A percentile compares a stretch with the other conserved stretches of the same genome.
Evolutionary conservation across 2,888 invertebrate genomes (phyloP).

Genomic region (Epiperipatus broadwayi): DNA sequence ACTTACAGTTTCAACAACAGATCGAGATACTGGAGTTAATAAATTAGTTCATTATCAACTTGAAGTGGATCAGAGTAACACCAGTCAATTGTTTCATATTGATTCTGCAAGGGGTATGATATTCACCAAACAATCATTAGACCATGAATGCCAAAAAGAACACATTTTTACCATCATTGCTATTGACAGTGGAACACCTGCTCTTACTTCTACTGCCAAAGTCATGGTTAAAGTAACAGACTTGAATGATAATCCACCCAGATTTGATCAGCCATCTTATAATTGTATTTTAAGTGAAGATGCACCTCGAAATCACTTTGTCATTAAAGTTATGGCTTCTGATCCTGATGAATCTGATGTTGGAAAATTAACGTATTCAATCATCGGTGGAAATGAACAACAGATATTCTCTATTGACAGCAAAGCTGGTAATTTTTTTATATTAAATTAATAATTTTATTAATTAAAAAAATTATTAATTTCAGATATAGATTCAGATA

Average conservation of each 20-base stretch:
- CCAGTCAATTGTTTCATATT: slow-evolving; percentile 50
- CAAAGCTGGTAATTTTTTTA: slow-evolving; percentile 21
- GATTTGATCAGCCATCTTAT: slow-evolving; percentile 60
- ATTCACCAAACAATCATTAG: slow-evolving; percentile 53
- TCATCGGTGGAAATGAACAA: slow-evolving; percentile 55
- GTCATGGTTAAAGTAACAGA: slow-evolving; percentile 65
- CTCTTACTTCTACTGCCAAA: slow-evolving; percentile 56
- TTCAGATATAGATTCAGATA: too few relatives aligned
- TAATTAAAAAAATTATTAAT: too few relatives aligned
- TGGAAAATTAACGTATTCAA: slow-evolving; percentile 51
- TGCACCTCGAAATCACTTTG: slow-evolving; percentile 64
- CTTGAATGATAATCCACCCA: slow-evolving; percentile 75
- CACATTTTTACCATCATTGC: slow-evolving; percentile 63
- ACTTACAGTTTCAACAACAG: slow-evolving; percentile 24
- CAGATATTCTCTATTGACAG: slow-evolving; percentile 26
- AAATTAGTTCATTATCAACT: slow-evolving; percentile 49
- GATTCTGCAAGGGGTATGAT: slow-evolving; percentile 55
- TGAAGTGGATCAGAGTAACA: slow-evolving; percentile 34
- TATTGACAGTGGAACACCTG: slow-evolving; percentile 61
- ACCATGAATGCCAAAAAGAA: slow-evolving; percentile 50
- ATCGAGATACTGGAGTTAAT: slow-evolving; percentile 35
- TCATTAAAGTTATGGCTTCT: slow-evolving; percentile 66
- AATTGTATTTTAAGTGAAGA: slow-evolving; percentile 55
- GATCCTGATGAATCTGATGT: slow-evolving; percentile 62
- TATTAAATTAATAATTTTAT: too few relatives aligned